Conservation (phyloP, 2,113 vertebrate genomes). For the Dicerorhinus sumatrensis region DNA sequence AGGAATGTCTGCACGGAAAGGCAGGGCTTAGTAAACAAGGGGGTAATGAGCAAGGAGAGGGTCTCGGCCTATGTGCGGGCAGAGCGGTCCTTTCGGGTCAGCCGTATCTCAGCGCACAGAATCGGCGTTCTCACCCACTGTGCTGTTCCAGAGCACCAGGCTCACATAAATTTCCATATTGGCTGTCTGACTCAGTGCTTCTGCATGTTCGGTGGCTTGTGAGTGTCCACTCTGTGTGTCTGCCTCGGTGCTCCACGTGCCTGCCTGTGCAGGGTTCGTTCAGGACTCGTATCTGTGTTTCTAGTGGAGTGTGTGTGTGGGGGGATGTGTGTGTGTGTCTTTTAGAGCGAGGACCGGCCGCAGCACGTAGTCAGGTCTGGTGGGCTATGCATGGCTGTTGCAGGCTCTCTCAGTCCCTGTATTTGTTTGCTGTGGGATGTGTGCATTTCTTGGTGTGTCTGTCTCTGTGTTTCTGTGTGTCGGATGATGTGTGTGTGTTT, state of each 20-base stretch:
- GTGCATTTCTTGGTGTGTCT: neutral
- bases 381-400: neutral
- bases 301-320: neutral
- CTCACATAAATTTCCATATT: neutral
- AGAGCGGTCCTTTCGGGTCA: fast-evolving
- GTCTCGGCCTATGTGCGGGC: fast-evolving
- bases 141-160: too few species aligned
- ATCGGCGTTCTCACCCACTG: neutral
- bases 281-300: neutral
- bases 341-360: neutral
- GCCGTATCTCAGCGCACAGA: neutral
- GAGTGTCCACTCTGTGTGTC: neutral
- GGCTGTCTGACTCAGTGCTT: fast-evolving
- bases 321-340: neutral
- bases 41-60: fast-evolving
- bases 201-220: neutral
- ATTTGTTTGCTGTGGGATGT: neutral
- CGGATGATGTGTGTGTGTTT: neutral
- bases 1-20: neutral
- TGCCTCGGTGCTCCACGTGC: neutral
- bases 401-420: neutral
- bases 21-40: too few species aligned
- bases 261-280: neutral
- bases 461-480: neutral
- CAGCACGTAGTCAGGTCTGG: fast-evolving